Percentiles rank a stretch among this genome's conserved stretches.
Evolutionary conservation across 2,113 vertebrate species (phyloP).

Genomic region (Circaetus gallicus): DNA sequence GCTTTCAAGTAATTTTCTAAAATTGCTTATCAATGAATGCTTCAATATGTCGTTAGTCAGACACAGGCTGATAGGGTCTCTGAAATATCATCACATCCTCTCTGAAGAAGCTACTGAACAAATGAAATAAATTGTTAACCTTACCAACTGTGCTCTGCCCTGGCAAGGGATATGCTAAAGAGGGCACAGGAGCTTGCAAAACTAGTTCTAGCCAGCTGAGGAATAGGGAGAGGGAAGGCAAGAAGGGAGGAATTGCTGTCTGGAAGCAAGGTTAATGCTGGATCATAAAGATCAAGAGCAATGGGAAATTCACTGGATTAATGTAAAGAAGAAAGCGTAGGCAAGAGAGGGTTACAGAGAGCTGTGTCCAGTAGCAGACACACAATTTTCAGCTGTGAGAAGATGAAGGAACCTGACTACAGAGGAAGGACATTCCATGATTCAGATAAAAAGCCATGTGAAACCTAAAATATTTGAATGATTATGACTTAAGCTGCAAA

Average conservation of each 20-base stretch:
- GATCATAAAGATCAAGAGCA: not conserved
- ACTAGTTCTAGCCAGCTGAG: not conserved
- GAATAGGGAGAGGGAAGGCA: not conserved
- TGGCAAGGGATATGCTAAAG: not conserved
- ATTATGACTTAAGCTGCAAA: not conserved
- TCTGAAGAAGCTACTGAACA: not conserved
- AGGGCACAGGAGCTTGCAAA: not conserved
- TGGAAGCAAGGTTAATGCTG: not conserved
- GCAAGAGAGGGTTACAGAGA: not conserved
- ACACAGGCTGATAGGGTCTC: not conserved
- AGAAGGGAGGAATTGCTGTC: not conserved
- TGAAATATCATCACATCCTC: not conserved
- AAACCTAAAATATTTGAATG: not conserved
- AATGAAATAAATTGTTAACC: conserved; percentile 14
- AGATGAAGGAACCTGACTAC: not conserved
- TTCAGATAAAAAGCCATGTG: not conserved
- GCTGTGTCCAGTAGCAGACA: not conserved
- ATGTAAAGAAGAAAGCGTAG: not conserved
- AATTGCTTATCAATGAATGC: conserved; percentile 2
- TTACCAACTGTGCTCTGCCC: not conserved
- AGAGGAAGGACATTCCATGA: not conserved
- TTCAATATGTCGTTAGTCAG: conserved; percentile 22
- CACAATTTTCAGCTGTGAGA: not conserved
- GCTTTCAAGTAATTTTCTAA: conserved; percentile 43
- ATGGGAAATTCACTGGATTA: not conserved